Base-by-base conservation (phyloP, 2,888 invertebrate genomes). In the Prostheceraeus crozeri region DNA sequence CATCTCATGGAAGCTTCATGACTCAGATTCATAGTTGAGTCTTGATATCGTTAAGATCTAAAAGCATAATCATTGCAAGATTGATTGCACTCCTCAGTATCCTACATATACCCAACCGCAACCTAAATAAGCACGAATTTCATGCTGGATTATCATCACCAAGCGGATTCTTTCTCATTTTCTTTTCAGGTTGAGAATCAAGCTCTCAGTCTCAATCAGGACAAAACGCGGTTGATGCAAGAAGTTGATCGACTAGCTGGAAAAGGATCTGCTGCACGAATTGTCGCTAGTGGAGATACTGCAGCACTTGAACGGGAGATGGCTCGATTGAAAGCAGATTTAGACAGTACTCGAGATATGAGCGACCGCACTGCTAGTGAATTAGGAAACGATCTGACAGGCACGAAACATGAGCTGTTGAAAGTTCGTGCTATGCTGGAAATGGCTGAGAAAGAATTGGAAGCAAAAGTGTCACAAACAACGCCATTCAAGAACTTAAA, bases 381-480 rank as follows among this genome's bases (percentile, higher is more conserved):
- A 57, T n/a, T n/a, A n/a, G n/a, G n/a, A n/a, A 65, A 61, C 45
- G 76, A 77, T 62, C 65, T 78, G 31, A 67, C 70, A 1, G 66
- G 66, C 27, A 73, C 76, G 3, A 77, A 77, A 63, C 77, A 77
- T 60, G 74, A 75, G 55, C 69, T 80, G 31, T 70, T 76, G 28
- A 70, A 72, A 61, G 75, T 79, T 6, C 74, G 77, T 65, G 77
- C 79, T 25, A 79, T 80, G 71, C 68, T 81, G 51, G 77, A 79
- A 56, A 69, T 80, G 65, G 79, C 80, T 14, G 80, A 81, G 69
- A 79, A 75, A 78, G 81, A 82, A 68, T 69, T 82, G 45, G 81
- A 81, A 65, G 77, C 78, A 68, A 81, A 81, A 68, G 81, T 82
- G 62, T 79, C 78, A 64, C 77, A 80, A 65, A 82, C 81, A 11